Conservation (phyloP, 2,113 vertebrate species). For the Scopus umbretta region DNA sequence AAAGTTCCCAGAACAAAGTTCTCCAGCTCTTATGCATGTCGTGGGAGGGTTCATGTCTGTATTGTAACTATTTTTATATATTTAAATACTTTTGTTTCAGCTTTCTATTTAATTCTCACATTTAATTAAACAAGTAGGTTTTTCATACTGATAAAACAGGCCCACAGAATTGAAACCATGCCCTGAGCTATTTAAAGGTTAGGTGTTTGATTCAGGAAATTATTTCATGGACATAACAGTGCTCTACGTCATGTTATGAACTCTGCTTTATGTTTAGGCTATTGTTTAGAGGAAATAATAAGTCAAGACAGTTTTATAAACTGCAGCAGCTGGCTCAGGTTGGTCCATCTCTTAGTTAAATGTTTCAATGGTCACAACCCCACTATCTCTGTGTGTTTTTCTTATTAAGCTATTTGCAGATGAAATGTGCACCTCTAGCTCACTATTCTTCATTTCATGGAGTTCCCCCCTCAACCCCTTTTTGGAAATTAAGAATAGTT, state of each 20-base stretch:
- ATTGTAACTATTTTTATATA: not conserved
- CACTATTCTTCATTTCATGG: not conserved
- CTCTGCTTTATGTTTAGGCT: not conserved
- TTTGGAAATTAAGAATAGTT: not conserved
- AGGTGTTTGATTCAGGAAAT: not conserved
- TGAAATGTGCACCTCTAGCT: not conserved
- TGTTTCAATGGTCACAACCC: not conserved
- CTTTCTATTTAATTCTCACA: not conserved
- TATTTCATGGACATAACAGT: not conserved
- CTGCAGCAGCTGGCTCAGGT: not conserved
- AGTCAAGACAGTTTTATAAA: not conserved
- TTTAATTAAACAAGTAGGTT: not conserved
- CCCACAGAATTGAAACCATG: not conserved
- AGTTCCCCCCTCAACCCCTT: not conserved
- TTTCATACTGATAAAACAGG: not conserved
- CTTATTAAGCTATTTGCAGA: not conserved
- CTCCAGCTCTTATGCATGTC: not conserved
- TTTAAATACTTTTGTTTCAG: not conserved
- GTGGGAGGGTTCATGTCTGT: not conserved
- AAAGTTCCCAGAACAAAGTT: not conserved
- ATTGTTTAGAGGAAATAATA: not conserved
- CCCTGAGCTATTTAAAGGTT: not conserved
- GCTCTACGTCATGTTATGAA: not conserved
- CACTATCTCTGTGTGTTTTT: not conserved
- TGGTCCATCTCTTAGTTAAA: not conserved